Evolutionary conservation across 2,797 vertebrate species (phyloP), one percentile per base, ranked within the genome.

Genomic region (Tauraco hartlaubi): DNA sequence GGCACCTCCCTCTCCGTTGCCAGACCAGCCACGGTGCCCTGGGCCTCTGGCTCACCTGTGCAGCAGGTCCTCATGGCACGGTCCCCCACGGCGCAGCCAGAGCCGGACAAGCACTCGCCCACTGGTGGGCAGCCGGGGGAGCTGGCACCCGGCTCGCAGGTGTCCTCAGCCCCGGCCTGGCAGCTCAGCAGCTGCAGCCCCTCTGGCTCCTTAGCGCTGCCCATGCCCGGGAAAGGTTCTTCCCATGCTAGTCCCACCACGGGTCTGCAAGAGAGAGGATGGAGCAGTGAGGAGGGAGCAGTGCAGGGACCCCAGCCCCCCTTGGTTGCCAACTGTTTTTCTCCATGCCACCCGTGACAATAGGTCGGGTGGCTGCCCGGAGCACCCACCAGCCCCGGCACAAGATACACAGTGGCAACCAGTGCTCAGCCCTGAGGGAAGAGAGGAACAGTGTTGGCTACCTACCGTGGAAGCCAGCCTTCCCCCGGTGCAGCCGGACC

Each of bases 21-120:
- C 18, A 84, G 49, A 86, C 61, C 77, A 6, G 89, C 49, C 46
- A 5, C 56, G 66, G 81, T 85, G 88, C 55, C 54, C 81, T 74
- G 96, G 81, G 90, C 94, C 66, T 95, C 86, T 3, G 71, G 72
- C 84, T 98, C 91, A 13, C 86, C 75, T 25, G 41, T 31, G 5
- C 96, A 98, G 95, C 96, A 97, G 63, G 97, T 98, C 92, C 97
- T 97, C 98, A 98, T 98, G 95, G 96, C 96, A 92, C 11, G 81
- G 76, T 52, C 67, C 37, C 63, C 93, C 0, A 22, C 18, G 7
- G 93, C 93, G 68, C 97, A 98, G 80, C 81, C 43, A 0, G 96
- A 80, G 64, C 95, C 37, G 0, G 87, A 88, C 90, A 68, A 64
- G 94, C 91, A 90, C 84, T 96, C 94, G 11, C 94, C 93, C 33